phyloP scores from a whole-genome alignment of 2,113 vertebrate genomes.

The Falcunculus frontatus region DNA sequence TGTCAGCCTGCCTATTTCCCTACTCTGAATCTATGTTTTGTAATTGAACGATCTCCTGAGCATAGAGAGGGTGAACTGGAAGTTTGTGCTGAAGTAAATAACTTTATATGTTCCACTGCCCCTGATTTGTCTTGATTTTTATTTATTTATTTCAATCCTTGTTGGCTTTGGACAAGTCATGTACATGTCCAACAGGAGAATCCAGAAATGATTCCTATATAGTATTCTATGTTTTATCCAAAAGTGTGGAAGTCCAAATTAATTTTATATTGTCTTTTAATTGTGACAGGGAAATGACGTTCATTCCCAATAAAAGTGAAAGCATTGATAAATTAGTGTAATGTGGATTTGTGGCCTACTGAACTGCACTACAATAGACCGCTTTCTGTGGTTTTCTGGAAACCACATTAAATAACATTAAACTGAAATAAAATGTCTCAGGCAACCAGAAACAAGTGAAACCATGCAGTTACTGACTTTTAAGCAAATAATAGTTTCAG shows the following conservation, averaged over 20 bases:
- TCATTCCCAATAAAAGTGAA: background rate
- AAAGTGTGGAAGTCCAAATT: background rate
- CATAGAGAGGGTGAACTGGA: background rate
- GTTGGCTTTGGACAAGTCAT: background rate
- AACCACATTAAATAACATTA: background rate
- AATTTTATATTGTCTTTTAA: background rate
- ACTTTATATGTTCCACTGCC: accelerated
- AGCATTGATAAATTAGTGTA: background rate
- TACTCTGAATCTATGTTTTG: background rate
- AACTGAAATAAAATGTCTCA: conserved; percentile 25
- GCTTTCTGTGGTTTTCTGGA: conserved; percentile 20
- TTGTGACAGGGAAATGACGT: background rate
- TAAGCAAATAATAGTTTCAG: conserved; percentile 4
- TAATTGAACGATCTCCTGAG: background rate
- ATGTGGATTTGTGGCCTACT: background rate
- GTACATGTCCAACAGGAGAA: background rate
- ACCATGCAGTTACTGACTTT: background rate
- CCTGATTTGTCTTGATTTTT: background rate
- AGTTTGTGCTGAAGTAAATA: background rate
- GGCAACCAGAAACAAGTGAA: background rate
- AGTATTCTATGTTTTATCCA: background rate
- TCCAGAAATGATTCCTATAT: background rate
- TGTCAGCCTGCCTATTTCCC: background rate
- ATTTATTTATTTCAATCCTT: background rate
- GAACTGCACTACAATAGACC: background rate